Evolutionary conservation across 2,797 vertebrate genomes (phyloP).

Genomic region (Clarias pachynema): DNA sequence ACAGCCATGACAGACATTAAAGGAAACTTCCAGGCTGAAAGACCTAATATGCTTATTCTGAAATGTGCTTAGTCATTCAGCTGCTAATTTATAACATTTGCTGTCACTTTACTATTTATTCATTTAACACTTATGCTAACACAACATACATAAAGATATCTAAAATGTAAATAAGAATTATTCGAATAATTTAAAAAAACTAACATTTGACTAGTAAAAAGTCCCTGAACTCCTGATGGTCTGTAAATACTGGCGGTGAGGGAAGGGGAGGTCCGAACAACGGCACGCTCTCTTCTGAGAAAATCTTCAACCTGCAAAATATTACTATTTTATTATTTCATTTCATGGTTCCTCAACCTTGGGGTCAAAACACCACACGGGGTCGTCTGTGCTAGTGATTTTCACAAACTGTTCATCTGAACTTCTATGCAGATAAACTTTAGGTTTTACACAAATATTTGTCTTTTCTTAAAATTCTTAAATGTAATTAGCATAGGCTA

Average conservation of each 20-base stretch:
- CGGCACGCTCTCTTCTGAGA: constrained; percentile 98
- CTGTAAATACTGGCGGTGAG: constrained; percentile 94
- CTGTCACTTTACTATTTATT: background rate
- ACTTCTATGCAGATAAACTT: background rate
- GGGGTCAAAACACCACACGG: background rate
- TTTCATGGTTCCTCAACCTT: background rate
- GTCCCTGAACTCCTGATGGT: constrained; percentile 99
- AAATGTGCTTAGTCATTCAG: background rate
- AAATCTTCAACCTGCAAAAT: constrained; percentile 90
- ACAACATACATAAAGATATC: background rate
- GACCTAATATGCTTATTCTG: background rate
- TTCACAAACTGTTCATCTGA: background rate
- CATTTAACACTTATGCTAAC: background rate
- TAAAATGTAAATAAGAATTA: background rate
- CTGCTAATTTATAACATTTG: background rate
- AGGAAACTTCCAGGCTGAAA: background rate
- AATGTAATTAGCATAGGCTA: background rate
- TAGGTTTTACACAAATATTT: background rate
- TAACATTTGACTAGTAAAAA: constrained; percentile 98
- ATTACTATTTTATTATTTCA: background rate
- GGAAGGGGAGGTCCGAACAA: constrained; percentile 97
- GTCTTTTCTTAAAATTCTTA: background rate
- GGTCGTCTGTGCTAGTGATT: background rate
- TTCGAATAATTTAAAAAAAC: constrained; percentile 50
- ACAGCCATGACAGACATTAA: background rate